Base-by-base conservation (phyloP, 2,888 invertebrate species). In the Morpho deidamia region DNA sequence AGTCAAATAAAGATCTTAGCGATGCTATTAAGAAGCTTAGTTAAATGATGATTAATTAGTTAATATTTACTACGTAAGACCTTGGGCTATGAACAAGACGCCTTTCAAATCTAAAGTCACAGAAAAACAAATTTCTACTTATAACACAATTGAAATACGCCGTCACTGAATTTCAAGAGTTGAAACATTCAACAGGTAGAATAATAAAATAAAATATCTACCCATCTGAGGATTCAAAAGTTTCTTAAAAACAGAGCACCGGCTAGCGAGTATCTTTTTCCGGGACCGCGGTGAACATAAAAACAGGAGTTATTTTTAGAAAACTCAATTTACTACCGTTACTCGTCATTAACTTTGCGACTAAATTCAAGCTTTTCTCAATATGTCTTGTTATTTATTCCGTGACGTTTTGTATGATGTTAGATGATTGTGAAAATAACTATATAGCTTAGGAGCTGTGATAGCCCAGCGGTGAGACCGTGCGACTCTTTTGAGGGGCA, bases 131-230 rank as follows among this genome's bases (percentile, higher is more conserved):
- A 34, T 12, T 48, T 41, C 12, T 11, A 33, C 34, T 41, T 48
- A 39, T 48, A 40, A 40, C 48, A 48, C 33, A 48, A 40, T 48
- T 40, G 34, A 48, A 48, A 37, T 50, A 37, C 23, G 23, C 33
- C 42, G 37, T 43, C 34, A 23, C 49, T 37, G 41, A 12, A 51
- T 23, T 51, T 34, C 32, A 57, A 58, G 58, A 55, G 51, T 59
- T 54, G 42, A 58, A 51, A 44, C 44, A 55, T 55, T 57, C 55
- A 58, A 60, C 58, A 58, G 59, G 55, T 53, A 48, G 44, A 33
- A 48, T 51, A 48, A 51, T 44, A 48, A 50, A 50, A 46, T 44
- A 49, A 49, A 55, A 50, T 54, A n/a, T n/a, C n/a, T n/a, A 53
- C 51, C 42, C 46, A 53, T 60, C 49, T 52, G 51, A 41, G 44